phyloP scores from a whole-genome alignment of 1,140 invertebrate genomes.

The Harlomillsia oculata region DNA sequence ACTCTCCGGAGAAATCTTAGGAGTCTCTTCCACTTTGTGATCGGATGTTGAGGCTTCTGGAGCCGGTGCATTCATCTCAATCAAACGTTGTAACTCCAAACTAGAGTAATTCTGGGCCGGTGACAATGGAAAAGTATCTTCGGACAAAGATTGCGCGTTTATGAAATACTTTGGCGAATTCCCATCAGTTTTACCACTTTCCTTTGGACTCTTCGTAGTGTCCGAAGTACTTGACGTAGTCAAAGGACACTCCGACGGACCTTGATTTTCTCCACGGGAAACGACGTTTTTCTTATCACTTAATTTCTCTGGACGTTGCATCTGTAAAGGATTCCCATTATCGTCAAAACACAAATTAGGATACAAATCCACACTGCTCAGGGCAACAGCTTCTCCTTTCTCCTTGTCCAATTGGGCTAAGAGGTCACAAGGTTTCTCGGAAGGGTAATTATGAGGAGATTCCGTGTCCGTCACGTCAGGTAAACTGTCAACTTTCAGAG shows the following conservation, averaged over 20 bases:
- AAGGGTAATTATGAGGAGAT: neutral
- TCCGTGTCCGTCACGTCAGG: constrained; percentile 14
- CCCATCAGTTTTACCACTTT: constrained; percentile 3
- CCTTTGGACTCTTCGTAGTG: neutral
- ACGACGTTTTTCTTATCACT: neutral
- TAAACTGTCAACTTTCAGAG: neutral
- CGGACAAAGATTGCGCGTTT: constrained; percentile 27
- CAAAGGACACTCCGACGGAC: neutral
- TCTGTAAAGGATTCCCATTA: constrained; percentile 30
- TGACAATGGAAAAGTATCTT: constrained; percentile 17
- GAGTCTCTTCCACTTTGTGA: neutral
- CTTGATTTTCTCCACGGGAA: neutral
- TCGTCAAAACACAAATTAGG: constrained; percentile 28
- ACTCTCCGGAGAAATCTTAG: neutral
- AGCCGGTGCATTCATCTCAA: neutral
- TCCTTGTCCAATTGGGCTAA: constrained; percentile 11
- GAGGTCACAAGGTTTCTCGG: constrained; percentile 14
- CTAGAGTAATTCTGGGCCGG: neutral
- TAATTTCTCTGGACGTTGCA: neutral
- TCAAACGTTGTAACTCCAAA: neutral
- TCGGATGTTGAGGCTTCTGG: neutral
- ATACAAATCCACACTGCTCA: neutral
- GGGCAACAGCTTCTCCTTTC: neutral
- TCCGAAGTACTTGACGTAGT: neutral
- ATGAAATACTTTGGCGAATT: constrained; percentile 32